Conservation (phyloP, 2,888 invertebrate genomes). For the Gymnocheta viridis region DNA sequence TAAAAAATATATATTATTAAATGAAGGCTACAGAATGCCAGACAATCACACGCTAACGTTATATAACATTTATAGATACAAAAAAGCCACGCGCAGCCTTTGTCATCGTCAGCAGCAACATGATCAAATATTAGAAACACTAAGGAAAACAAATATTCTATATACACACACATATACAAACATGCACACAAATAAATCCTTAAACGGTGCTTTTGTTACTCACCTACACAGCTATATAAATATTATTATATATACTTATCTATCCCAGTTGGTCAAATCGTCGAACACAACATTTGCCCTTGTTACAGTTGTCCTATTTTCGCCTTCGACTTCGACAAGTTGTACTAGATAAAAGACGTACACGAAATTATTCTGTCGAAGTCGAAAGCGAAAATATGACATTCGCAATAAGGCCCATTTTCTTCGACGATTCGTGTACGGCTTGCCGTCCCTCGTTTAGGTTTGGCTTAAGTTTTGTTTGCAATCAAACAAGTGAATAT, state of each 20-base stretch:
- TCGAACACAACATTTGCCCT: too few relatives aligned
- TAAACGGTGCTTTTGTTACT: slow-evolving; percentile 13
- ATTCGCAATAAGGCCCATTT: too few relatives aligned
- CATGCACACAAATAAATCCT: not conserved
- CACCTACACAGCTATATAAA: not conserved
- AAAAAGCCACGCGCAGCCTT: slow-evolving; percentile 8
- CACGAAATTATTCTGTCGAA: too few relatives aligned
- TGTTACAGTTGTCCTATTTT: too few relatives aligned
- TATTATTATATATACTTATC: too few relatives aligned
- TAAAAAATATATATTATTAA: not conserved
- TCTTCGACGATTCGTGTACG: too few relatives aligned
- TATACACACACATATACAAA: not conserved
- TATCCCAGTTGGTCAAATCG: not conserved
- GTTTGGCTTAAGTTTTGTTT: too few relatives aligned
- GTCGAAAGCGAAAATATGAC: too few relatives aligned
- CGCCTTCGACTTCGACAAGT: too few relatives aligned
- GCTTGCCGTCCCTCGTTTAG: too few relatives aligned
- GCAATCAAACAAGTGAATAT: too few relatives aligned
- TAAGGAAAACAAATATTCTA: slow-evolving; percentile 48
- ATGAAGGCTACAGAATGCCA: not conserved
- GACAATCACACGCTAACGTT: slow-evolving; percentile 8
- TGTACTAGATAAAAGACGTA: too few relatives aligned
- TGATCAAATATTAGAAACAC: slow-evolving; percentile 53
- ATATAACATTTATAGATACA: slow-evolving; percentile 22
- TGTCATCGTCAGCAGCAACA: slow-evolving; percentile 46